These are phyloP conservation scores for Phyllotreta cruciferae DNA, from an alignment of 2,888 invertebrate genomes.

Conservation along the genomic window DNA sequence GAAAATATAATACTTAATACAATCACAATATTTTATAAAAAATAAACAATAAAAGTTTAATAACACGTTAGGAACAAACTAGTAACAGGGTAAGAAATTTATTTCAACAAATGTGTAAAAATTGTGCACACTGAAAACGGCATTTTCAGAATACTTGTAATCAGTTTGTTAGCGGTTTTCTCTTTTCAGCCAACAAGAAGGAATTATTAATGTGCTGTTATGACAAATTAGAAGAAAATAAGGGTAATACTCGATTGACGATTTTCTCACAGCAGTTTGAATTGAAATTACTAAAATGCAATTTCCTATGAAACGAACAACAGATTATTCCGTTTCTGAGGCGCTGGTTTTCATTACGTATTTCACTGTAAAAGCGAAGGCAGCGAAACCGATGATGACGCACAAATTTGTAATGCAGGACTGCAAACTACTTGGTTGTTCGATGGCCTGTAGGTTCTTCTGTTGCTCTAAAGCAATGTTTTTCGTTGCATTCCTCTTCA, in stretches of 20 bases:
- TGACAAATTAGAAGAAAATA: no score
- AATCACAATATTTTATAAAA: no score
- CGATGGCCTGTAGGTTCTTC: slow-evolving; percentile 54
- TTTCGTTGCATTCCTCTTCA: slow-evolving; percentile 51
- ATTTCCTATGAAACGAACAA: slow-evolving; percentile 3
- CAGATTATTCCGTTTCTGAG: slow-evolving; percentile 57
- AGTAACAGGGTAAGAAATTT: background rate
- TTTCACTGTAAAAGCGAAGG: slow-evolving; percentile 92
- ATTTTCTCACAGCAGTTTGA: slow-evolving; percentile 9
- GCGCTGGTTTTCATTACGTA: slow-evolving; percentile 84
- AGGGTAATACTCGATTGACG: no score
- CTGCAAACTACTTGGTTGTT: slow-evolving; percentile 74
- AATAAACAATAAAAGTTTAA: slow-evolving; percentile 6
- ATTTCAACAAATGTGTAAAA: no score
- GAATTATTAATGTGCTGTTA: no score
- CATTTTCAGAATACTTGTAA: no score
- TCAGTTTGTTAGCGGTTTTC: no score
- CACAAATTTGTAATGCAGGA: slow-evolving; percentile 85
- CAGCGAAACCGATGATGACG: slow-evolving; percentile 88
- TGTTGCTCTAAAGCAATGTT: slow-evolving; percentile 48
- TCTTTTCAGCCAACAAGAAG: no score
- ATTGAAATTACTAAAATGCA: slow-evolving; percentile 5
- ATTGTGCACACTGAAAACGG: no score
- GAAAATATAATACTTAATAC: no score
- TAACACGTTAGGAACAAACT: slow-evolving; percentile 1